These are phyloP conservation scores for Muricea muricata DNA, from an alignment of 92 coral and sea anemone genomes.

Conservation along the genomic window DNA sequence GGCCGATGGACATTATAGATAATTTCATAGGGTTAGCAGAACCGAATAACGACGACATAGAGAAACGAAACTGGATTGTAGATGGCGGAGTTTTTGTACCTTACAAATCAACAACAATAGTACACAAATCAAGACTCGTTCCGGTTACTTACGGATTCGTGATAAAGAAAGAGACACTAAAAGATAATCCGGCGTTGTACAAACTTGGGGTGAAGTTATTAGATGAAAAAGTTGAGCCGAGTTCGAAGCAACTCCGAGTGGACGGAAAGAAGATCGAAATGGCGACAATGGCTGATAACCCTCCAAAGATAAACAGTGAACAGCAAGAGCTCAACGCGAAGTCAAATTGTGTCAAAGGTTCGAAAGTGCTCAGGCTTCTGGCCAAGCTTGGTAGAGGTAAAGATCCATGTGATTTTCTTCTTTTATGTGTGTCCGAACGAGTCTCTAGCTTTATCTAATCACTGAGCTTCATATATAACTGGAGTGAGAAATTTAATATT, in stretches of 20 bases:
- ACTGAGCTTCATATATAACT: no score
- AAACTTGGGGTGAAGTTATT: slow-evolving; percentile 35
- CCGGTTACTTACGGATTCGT: slow-evolving; percentile 41
- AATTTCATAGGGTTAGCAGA: slow-evolving; percentile 19
- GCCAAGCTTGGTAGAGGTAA: slow-evolving; percentile 23
- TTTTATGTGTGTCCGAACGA: no score
- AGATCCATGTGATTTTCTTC: no score
- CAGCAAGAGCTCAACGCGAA: neutral
- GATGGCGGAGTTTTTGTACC: slow-evolving; percentile 44
- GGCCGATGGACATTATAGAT: slow-evolving; percentile 1
- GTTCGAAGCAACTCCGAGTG: neutral
- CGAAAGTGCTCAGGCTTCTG: slow-evolving; percentile 13
- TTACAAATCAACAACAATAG: slow-evolving; percentile 29
- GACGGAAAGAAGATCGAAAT: neutral
- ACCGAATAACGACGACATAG: neutral
- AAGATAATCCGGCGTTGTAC: slow-evolving; percentile 11
- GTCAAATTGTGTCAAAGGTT: slow-evolving; percentile 25
- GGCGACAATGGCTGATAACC: neutral
- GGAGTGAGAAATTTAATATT: no score
- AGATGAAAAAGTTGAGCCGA: slow-evolving; percentile 19
- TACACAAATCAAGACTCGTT: slow-evolving; percentile 30
- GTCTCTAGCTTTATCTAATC: no score
- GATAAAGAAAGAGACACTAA: slow-evolving; percentile 26
- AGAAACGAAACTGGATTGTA: slow-evolving; percentile 26
- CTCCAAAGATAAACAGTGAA: neutral